These are phyloP conservation scores for Petromus typicus DNA, from an alignment of 2,113 vertebrate species.

Conservation along the genomic window DNA sequence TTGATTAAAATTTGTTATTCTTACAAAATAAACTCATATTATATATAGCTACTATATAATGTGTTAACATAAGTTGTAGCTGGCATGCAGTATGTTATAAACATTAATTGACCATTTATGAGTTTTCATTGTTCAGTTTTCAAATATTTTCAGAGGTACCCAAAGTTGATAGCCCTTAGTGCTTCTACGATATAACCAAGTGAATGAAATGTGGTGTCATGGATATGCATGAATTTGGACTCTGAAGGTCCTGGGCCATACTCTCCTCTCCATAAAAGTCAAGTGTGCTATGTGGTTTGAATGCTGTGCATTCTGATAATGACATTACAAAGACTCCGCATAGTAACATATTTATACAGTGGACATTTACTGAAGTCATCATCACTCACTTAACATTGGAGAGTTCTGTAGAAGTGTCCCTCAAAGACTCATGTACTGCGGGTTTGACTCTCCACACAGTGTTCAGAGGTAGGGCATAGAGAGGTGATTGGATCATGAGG, in stretches of 20 bases:
- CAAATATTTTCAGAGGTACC: neutral
- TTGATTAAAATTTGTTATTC: neutral
- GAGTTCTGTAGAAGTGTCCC: neutral
- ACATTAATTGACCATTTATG: neutral
- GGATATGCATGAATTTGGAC: neutral
- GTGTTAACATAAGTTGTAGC: neutral
- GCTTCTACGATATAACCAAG: neutral
- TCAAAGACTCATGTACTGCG: neutral
- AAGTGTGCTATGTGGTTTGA: neutral
- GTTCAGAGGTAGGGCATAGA: neutral
- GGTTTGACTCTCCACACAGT: neutral
- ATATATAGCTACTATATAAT: neutral
- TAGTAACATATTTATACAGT: neutral
- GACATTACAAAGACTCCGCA: neutral
- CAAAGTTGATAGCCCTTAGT: neutral
- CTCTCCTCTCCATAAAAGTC: neutral
- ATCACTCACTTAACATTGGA: neutral
- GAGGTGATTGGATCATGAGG: neutral
- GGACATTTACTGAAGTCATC: neutral
- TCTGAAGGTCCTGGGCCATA: neutral
- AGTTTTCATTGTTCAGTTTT: neutral
- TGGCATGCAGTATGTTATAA: neutral
- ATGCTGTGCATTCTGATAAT: neutral
- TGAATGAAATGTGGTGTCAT: too few relatives aligned
- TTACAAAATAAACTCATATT: neutral